These are phyloP conservation scores for Drosophila pseudotakahashii DNA, from an alignment of 2,888 invertebrate species.

Conservation along the genomic window DNA sequence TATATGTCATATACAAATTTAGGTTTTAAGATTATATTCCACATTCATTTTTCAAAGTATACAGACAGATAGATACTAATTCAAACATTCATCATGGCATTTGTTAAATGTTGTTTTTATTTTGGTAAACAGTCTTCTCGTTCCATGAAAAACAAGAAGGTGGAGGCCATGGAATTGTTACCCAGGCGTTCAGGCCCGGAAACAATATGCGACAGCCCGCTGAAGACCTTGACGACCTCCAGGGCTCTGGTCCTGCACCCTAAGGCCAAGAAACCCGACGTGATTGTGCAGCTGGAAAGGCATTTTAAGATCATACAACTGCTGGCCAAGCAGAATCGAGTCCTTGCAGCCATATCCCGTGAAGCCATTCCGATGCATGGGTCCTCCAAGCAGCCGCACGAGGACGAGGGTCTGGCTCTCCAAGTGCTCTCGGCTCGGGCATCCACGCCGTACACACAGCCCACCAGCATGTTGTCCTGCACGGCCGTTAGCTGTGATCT, in stretches of 20 bases:
- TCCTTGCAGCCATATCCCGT: conserved; percentile 48
- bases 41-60: background rate
- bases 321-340: conserved; percentile 52
- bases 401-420: conserved; percentile 76
- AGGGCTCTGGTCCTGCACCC: conserved; percentile 64
- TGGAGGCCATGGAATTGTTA: conserved; percentile 50
- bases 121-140: conserved; percentile 12
- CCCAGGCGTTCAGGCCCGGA: conserved; percentile 23
- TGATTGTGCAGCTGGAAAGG: conserved; percentile 56
- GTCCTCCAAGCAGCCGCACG: conserved; percentile 34
- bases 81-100: background rate
- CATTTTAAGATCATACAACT: conserved; percentile 59
- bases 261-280: conserved; percentile 53
- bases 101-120: conserved; percentile 7
- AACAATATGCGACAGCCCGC: background rate
- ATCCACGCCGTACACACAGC: conserved; percentile 80
- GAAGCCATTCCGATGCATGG: conserved; percentile 72
- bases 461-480: conserved; percentile 66
- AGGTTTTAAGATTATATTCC: background rate
- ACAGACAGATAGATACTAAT: conserved; percentile 7
- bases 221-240: conserved; percentile 8
- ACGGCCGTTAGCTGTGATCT: conserved; percentile 76
- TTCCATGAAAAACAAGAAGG: conserved; percentile 37
- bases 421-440: conserved; percentile 80
- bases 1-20: background rate